Evolutionary conservation across 2,113 vertebrate genomes (phyloP), one percentile per base, ranked within the genome.

Genomic region (Garra rufa): DNA sequence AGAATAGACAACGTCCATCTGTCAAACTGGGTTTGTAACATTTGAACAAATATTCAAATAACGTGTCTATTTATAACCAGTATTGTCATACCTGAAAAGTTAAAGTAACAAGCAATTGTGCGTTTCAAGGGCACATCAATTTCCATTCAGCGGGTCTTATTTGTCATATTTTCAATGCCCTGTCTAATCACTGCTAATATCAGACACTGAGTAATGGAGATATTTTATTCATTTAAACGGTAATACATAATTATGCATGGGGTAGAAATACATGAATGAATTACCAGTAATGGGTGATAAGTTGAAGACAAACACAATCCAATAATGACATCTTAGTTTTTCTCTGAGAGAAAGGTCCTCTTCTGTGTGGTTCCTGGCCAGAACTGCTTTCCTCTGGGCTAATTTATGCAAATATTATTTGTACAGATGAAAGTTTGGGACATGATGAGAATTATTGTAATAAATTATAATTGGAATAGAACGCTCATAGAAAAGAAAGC

Each of bases 41-140:
- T 55, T 76, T 52, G 55, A 81, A 59, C 69, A 83, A 81, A 63
- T 82, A 48, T 73, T 55, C 28, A 48, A 74, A 71, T 43, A 67
- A 74, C n/a, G 26, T 41, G 73, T 50, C 70, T 41, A 84, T 85
- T 79, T 73, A 69, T 84, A 76, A 74, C 17, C 48, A 46, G 19
- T 26, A 38, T 71, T 83, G 65, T 9, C 21, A 76, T 17, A 28
- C 77, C 52, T 67, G 59, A 41, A 59, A 10, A 15, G 34, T 61
- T 69, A 43, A n/a, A 41, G 9, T 69, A 80, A 84, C 59, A 48
- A 55, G 41, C 82, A 81, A 81, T 80, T 4, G 38, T 69, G 69
- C 52, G 3, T 24, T 84, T 87, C 70, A 84, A 76, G 48, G 69
- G 24, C 26, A 81, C 46, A 13, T 55, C 2, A 1, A 34, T 83